A percentile compares a stretch with the other conserved stretches of the same genome.
These are phyloP conservation scores for Myiagra hebetior DNA, from an alignment of 2,113 vertebrate species.

Conservation along the genomic window DNA sequence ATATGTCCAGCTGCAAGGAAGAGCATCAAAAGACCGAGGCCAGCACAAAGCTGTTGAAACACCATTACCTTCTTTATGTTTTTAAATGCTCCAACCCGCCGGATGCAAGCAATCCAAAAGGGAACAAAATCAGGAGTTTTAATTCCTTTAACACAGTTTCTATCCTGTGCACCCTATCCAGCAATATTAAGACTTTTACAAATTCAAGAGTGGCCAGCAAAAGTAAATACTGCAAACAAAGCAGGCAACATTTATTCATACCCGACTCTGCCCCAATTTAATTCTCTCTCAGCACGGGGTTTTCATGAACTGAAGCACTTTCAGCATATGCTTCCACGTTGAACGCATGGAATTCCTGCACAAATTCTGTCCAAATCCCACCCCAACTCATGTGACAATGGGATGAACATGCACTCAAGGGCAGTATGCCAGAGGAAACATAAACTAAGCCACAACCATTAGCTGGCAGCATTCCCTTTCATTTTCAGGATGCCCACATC, in stretches of 20 bases:
- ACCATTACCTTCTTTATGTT: not conserved
- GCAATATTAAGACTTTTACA: not conserved
- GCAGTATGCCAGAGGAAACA: not conserved
- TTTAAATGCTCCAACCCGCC: not conserved
- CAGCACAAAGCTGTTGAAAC: not conserved
- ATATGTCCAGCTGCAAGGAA: not conserved
- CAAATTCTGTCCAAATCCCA: not conserved
- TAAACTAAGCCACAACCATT: not conserved
- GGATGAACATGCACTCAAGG: not conserved
- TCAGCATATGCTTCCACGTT: accelerated
- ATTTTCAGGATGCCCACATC: not conserved
- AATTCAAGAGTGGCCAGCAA: not conserved
- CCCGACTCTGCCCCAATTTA: not conserved
- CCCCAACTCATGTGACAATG: not conserved
- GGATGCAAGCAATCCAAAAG: not conserved
- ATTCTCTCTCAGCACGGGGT: not conserved
- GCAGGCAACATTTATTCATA: not conserved
- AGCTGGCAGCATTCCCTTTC: not conserved
- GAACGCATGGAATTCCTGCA: not conserved
- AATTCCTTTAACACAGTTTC: not conserved
- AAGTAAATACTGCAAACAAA: not conserved
- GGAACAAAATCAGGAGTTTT: not conserved
- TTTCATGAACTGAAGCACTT: not conserved
- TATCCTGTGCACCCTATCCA: not conserved
- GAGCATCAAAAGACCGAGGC: not conserved